Evolutionary conservation across 2,797 vertebrate genomes (phyloP).

Genomic region (Peromyscus attwateri): DNA sequence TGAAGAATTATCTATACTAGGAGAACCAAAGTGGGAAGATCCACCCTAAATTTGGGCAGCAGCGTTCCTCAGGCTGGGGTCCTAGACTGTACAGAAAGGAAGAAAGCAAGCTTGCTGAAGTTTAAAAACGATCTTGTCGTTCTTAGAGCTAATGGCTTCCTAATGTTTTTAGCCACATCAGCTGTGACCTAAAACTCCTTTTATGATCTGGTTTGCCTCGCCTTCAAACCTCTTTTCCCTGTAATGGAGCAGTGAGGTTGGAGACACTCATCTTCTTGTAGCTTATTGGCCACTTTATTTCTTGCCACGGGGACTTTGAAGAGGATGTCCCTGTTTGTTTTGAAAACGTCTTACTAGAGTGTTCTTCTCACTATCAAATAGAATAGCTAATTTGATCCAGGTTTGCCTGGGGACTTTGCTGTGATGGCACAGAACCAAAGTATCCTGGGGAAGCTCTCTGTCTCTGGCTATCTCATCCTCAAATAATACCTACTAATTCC

Average conservation of each 20-base stretch:
- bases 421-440: not conserved
- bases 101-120: constrained; percentile 12
- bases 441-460: not conserved
- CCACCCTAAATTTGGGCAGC: not conserved
- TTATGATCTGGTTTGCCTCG: not conserved
- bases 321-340: not conserved
- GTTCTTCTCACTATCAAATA: not conserved
- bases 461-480: not conserved
- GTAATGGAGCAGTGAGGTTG: not conserved
- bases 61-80: not conserved
- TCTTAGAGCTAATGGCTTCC: not conserved
- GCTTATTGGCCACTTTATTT: not conserved
- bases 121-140: constrained; percentile 37
- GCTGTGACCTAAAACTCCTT: not conserved
- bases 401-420: not conserved
- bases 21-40: too few relatives aligned
- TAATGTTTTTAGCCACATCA: constrained; percentile 32
- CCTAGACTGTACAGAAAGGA: not conserved
- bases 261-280: not conserved
- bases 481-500: not conserved
- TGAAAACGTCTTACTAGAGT: not conserved
- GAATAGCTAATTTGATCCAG: not conserved
- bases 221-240: not conserved
- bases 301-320: not conserved
- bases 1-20: not conserved